These are phyloP conservation scores for Pseudomyrmex pallidus DNA, from an alignment of 1,140 invertebrate species.

Conservation along the genomic window DNA sequence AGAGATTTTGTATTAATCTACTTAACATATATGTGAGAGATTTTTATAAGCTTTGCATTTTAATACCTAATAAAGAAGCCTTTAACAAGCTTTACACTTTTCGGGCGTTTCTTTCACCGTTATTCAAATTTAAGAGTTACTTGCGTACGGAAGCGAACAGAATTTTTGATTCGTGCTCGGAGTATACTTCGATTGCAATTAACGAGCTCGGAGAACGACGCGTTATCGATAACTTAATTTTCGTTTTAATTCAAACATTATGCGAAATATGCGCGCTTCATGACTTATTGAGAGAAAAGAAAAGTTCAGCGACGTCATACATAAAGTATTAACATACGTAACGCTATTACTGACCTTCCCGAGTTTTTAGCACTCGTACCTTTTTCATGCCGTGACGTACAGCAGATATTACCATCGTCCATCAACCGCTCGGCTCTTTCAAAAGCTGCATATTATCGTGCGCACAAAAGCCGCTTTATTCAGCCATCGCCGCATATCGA, in stretches of 20 bases:
- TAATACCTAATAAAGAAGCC: neutral
- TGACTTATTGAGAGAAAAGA: conserved; percentile 64
- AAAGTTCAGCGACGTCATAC: conserved; percentile 52
- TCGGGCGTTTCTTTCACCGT: neutral
- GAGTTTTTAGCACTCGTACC: conserved; percentile 51
- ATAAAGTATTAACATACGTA: conserved; percentile 54
- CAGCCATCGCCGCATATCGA: conserved; percentile 51
- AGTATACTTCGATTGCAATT: conserved; percentile 6
- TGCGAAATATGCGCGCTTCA: conserved; percentile 26
- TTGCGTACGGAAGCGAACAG: neutral
- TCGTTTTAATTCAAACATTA: conserved; percentile 44
- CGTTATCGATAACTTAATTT: conserved; percentile 7
- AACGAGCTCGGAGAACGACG: neutral
- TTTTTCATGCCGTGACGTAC: conserved; percentile 32
- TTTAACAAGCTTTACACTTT: neutral
- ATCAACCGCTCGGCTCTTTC: conserved; percentile 52
- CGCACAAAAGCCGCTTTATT: conserved; percentile 61
- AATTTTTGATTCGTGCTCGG: neutral
- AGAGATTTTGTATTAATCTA: no score
- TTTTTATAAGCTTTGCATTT: no score
- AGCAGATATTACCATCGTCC: conserved; percentile 60
- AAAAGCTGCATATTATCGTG: conserved; percentile 61
- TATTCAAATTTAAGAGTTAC: conserved; percentile 1
- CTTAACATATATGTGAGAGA: no score
- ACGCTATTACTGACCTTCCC: conserved; percentile 51